Conservation (phyloP, 2,888 invertebrate species). For the Alentia gelatinosa region DNA sequence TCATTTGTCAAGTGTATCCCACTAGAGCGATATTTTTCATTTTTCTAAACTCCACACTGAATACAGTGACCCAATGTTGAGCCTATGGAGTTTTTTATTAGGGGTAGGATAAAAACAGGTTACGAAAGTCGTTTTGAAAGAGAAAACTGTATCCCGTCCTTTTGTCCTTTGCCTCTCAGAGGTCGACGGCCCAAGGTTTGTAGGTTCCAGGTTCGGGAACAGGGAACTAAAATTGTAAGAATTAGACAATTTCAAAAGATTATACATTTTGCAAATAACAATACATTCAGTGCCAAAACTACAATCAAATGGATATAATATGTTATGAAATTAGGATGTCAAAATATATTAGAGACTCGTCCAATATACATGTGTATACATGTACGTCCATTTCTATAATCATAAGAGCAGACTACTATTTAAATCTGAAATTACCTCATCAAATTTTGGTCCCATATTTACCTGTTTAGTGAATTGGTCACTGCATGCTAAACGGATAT, state of each 20-base stretch:
- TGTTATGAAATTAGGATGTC: not conserved
- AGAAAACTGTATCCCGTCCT: too few species aligned
- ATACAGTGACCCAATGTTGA: too few species aligned
- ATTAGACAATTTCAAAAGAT: not conserved
- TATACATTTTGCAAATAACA: not conserved
- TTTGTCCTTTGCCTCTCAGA: too few species aligned
- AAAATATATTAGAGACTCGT: not conserved
- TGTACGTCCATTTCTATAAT: not conserved
- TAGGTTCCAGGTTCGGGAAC: slow-evolving; percentile 69
- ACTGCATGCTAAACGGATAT: slow-evolving; percentile 93
- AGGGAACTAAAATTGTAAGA: slow-evolving; percentile 71
- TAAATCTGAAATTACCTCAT: not conserved
- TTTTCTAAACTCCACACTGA: too few species aligned
- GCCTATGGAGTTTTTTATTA: too few species aligned
- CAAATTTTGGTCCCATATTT: too few species aligned
- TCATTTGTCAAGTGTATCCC: too few species aligned
- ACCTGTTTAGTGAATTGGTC: slow-evolving; percentile 91
- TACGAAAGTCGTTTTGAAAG: too few species aligned
- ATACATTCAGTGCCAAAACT: not conserved
- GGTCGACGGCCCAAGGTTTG: slow-evolving; percentile 74
- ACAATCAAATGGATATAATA: not conserved
- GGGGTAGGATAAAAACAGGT: too few species aligned
- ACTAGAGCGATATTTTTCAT: too few species aligned
- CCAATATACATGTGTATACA: not conserved
- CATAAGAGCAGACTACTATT: not conserved